Conservation (phyloP, 2,888 invertebrate genomes). For the Clitarchus hookeri region DNA sequence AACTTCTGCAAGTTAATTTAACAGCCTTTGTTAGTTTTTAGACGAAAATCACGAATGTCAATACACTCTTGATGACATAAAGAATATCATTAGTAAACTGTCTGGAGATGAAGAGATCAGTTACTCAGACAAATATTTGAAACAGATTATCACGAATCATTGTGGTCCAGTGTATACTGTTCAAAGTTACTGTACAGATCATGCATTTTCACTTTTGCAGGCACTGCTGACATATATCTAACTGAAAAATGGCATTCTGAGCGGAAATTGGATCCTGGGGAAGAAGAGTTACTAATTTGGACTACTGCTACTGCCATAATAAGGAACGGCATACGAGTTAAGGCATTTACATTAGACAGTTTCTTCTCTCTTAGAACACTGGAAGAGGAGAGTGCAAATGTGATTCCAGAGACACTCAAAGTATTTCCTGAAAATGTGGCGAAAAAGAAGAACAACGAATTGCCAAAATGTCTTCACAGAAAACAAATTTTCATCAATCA, state of each 20-base stretch:
- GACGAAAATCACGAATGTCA: too few relatives aligned
- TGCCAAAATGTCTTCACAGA: background rate
- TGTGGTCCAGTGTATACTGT: background rate
- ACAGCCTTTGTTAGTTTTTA: too few relatives aligned
- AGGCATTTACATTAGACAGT: too few relatives aligned
- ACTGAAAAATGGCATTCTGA: slow-evolving; percentile 20
- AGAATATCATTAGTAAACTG: too few relatives aligned
- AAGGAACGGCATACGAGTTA: too few relatives aligned
- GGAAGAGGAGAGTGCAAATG: background rate
- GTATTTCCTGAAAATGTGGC: background rate
- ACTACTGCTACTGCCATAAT: background rate
- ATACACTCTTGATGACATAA: too few relatives aligned
- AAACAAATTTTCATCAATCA: background rate
- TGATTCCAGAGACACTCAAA: background rate
- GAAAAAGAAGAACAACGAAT: background rate
- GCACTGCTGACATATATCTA: background rate
- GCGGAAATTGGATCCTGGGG: background rate
- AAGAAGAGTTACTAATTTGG: background rate
- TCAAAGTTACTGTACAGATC: background rate
- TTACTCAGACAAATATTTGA: slow-evolving; percentile 10
- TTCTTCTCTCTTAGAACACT: too few relatives aligned
- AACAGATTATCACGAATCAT: background rate
- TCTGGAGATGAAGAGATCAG: too few relatives aligned
- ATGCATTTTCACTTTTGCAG: slow-evolving; percentile 11
- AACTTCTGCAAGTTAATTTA: too few relatives aligned